Base-by-base conservation (phyloP, 2,113 vertebrate genomes). In the Merops nubicus region DNA sequence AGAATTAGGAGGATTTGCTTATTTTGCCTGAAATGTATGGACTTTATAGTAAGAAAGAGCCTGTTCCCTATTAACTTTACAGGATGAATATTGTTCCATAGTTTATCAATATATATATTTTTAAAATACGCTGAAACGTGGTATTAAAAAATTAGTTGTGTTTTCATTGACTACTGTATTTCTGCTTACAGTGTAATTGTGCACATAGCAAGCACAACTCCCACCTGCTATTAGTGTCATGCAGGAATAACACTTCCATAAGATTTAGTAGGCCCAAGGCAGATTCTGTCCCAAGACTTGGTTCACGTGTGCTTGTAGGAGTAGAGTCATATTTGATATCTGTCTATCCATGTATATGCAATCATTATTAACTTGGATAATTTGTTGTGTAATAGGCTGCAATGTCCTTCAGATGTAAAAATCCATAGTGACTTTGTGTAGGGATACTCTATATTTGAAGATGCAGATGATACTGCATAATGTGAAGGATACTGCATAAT, bases 331-430 rank as follows among this genome's bases (percentile, higher is more conserved):
- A 56, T 20, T 64, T 68, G 45, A 86, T n/a, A n/a, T n/a, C 68
- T 75, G 62, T 29, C 15, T 69, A 34, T 69, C 34, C 13, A 51
- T 38, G 31, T 25, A 48, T 50, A 69, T 0, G 11, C 33, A 88
- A 12, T 76, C 67, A 70, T 65, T 51, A 87, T 75, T 89, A 77
- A 62, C 31, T 69, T 67, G 18, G 33, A 43, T 82, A 26, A 91
- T 93, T 88, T 85, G 64, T 77, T 93, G 78, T 84, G 59, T 69
- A 93, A 76, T 63, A 62, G 45, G 25, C 70, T 91, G 48, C 51
- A 84, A 40, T 74, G 53, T 94, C 81, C 69, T 93, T 96, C 64
- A 93, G 60, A 73, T 88, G 65, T 82, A 86, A 90, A 95, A 93
- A 91, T 38, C 62, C 54, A 8, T 50, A 36, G 17, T 76, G 81